Evolutionary conservation across 1,140 invertebrate species (phyloP), one percentile per base, ranked within the genome.

Genomic region (Monochamus saltuarius): DNA sequence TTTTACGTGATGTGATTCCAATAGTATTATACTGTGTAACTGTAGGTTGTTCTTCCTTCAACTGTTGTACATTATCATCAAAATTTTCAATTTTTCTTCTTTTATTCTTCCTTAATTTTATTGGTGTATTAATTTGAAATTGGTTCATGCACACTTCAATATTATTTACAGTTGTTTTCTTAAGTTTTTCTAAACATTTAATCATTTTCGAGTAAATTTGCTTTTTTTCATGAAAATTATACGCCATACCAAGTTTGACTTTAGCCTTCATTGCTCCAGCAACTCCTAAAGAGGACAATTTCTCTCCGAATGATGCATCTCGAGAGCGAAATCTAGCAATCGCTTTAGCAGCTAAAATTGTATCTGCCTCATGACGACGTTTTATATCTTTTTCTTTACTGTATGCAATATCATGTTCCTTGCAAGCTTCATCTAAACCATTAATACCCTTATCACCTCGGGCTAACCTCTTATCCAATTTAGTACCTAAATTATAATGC

Each of bases 351-450:
- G 66, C 65, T 56, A 79, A 69, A 47, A 65, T 42, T 56, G 67
- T 64, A 70, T 80, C 77, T 22, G 77, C 78, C 56, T 64, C 53
- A 59, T 77, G 61, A 22, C 61, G 8, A 53, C 38, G 22, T 16
- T 36, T 42, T 38, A 59, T 2, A 38, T 22, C 59, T 35, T 64
- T 65, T 61, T 65, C 66, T 60, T 67, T 50, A 0, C 62, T 56
- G 53, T 76, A 77, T 0, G 61, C 59, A 37, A 77, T 70, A 65
- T 75, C 67, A 50, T 77, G 76, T 17, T 72, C 43, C 60, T 73
- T 74, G 42, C 71, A 73, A 11, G 71, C 65, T 35, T 54, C n/a
- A 56, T 78, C 74, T 8, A 78, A 56, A 29, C 22, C 22, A 6
- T 29, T 29, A 29, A 29, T 6, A 6, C 22, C 22, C 22, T 29